These are phyloP conservation scores for Cathartes aura DNA, from an alignment of 2,113 vertebrate species.

Conservation along the genomic window DNA sequence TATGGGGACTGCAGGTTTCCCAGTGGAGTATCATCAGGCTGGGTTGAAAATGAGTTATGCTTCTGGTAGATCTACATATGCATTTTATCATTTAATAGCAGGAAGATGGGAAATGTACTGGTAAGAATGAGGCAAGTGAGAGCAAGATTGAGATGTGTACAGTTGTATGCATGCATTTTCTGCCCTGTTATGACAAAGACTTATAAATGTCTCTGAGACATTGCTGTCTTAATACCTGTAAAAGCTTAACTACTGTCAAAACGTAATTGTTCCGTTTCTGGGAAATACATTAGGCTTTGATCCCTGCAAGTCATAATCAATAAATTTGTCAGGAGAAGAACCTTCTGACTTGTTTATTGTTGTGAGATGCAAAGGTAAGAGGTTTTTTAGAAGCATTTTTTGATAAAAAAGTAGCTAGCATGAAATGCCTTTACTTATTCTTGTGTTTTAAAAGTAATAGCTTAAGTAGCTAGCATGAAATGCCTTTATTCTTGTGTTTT, in stretches of 20 bases:
- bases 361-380: neutral
- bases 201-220: neutral
- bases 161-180: neutral
- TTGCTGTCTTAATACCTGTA: neutral
- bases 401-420: neutral
- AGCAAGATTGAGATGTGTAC: neutral
- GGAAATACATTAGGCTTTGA: neutral
- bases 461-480: neutral
- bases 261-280: neutral
- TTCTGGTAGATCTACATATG: neutral
- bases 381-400: neutral
- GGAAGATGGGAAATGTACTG: neutral
- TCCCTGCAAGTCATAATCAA: neutral
- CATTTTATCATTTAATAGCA: neutral
- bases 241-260: neutral
- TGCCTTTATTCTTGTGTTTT: neutral
- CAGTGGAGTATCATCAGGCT: accelerated
- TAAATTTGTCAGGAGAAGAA: neutral
- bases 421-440: neutral
- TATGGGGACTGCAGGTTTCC: neutral
- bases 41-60: too few species aligned
- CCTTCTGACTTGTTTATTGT: neutral
- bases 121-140: neutral
- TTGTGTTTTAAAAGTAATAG: neutral
- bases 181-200: neutral